Base-by-base conservation (phyloP, 2,797 vertebrate species). In the Pempheris klunzingeri region DNA sequence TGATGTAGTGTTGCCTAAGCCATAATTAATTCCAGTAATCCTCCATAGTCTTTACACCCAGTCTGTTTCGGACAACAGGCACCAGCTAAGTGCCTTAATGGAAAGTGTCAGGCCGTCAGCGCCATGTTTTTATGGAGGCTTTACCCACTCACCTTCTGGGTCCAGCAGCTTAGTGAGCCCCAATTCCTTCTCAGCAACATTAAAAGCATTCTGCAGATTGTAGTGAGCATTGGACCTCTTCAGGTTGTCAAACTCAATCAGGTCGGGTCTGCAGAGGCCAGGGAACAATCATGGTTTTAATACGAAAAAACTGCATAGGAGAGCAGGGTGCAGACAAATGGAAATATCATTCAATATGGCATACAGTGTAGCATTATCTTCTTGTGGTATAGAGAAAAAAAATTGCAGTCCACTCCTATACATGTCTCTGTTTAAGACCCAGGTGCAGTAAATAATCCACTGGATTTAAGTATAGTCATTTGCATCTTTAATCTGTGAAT, bases 181-280 rank as follows among this genome's bases (percentile, higher is more conserved):
- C 64, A 99, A 90, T 72, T 98, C 96, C 54, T 97, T 97, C 90
- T 99, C 97, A 0, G 97, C 97, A 86, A 97, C 90, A 67, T 97
- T 98, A 89, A 99, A 99, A 41, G 96, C 97, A 73, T 98, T 98
- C 77, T 98, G 97, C 41, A 99, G 96, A 89, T 99, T 99, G 93
- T 98, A 96, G 86, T 98, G 97, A 62, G 97, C 97, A 2, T 98
- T 99, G 71, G 97, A 98, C 71, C 96, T 96, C 86, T 97, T 98
- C 86, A 99, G 86, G 36, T 93, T 95, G 84, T 97, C 97, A 73
- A 99, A 97, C 82, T 98, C 97, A 82, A 99, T 96, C 82, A 99
- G 84, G 87, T 99, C 97, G 1, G 97, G 92, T 91, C 97, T 99
- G 89, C 30, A 78, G 59, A 77, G 54, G 50, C 55, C 60, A 39